Evolutionary conservation across 1,140 invertebrate species (phyloP), one percentile per base, ranked within the genome.

Genomic region (Drosophila dunni): DNA sequence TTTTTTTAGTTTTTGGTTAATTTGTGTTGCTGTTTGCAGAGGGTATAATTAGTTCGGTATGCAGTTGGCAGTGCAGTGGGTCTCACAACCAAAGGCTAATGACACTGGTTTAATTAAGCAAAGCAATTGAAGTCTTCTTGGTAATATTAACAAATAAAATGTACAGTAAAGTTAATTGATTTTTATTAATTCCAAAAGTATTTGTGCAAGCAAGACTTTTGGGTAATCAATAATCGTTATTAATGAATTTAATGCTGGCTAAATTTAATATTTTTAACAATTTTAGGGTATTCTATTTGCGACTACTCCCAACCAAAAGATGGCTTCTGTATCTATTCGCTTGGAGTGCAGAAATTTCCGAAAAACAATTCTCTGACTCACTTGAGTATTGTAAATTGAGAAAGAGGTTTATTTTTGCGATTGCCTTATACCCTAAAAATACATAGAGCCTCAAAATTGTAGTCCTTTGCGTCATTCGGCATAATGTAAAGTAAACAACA

Each of bases 391-490:
- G 29, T 60, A 51, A 51, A 40, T 42, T 48, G 20, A 54, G 38
- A 45, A 34, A 54, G 42, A 13, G 36, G 36, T 42, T 50, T 20
- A 44, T 38, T 50, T 68, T 62, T 24, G 63, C 57, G 46, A 57
- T 46, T 75, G 42, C 64, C 57, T 65, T 60, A 54, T 54, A 34
- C 20, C 34, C 0, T 48, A 63, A 73, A 51, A 56, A 29, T 42
- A 57, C 36, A 68, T 73, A 42, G 53, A 58, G 61, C 24, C 42
- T 40, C 64, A 50, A 58, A 79, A 76, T 68, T 62, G 72, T 88
- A 71, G 83, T 86, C 83, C 83, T 86, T 86, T 88, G 83, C 83
- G 79, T 86, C 83, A 86, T 77, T 65, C 44, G 54, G 17, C 46
- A 51, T 80, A 88, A 79, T 83, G 73, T 88, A 82, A 88, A 79